Base-by-base conservation (phyloP, 2,888 invertebrate genomes). In the Clanis bilineata region DNA sequence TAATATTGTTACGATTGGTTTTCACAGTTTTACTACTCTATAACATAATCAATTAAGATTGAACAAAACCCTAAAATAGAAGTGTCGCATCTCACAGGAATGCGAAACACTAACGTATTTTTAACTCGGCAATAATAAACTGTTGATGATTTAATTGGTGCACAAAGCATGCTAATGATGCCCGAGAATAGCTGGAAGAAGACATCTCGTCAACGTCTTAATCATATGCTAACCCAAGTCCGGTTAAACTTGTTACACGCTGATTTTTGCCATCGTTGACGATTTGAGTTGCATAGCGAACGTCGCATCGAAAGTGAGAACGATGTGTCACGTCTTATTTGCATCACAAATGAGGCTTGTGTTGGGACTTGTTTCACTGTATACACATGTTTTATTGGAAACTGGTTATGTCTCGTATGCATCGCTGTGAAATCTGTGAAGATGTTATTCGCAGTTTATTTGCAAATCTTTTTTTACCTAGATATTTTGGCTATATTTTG, bases 291-390 rank as follows among this genome's bases (percentile, higher is more conserved):
- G n/a, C 22, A 43, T 38, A 25, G 45, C 71, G 76, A 68, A 68
- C 62, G 62, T 67, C 66, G 69, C 64, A 75, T 73, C 64, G 81
- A 82, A 82, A 83, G 81, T 75, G 78, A 82, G 71, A 78, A 69
- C 70, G 70, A 70, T 70, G 68, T 75, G 76, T 79, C 77, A 72
- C 69, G 70, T 64, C 64, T 64, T 66, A 83, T 83, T 81, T 76
- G 70, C 70, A 71, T 74, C 63, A 71, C 72, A 76, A 78, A 79
- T 68, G 51, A 65, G 63, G 64, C 65, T 58, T 67, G 61, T 59
- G 60, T 60, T 61, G 61, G 69, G 72, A 77, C 75, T 62, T 57
- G 58, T 58, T 58, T 51, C 61, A 62, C 62, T 51, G 63, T 45
- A 64, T 51, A 64, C 63, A 66, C 60, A 64, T 64, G 56, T 60